Base-by-base conservation (phyloP, 2,888 invertebrate species). In the Synergus japonicus region DNA sequence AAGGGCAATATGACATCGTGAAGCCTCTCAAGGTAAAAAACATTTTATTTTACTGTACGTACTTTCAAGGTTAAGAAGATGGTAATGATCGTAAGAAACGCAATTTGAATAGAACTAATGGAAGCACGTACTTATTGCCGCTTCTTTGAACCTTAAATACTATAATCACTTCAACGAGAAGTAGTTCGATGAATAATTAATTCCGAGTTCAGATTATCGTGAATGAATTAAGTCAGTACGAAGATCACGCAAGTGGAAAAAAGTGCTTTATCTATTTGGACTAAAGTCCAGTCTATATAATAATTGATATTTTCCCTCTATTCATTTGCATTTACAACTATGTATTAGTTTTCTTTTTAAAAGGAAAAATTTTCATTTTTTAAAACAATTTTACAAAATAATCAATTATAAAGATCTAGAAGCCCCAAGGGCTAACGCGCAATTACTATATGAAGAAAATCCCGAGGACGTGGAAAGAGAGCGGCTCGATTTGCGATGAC, bases 1-100 rank as follows among this genome's bases (percentile, higher is more conserved):
- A 92, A 83, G 90, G 89, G 73, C 89, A 91, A 86, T 92, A 92
- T 87, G 92, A 92, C 83, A 88, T 91, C 81, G 90, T 92, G 79
- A 92, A 92, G 84, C 86, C 91, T 82, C 64, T 88, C 65, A 92
- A 91, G 91, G 92, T 92, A 85, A 89, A 90, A 85, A 73, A 37
- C 4, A 8, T 54, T 46, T 46, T 46, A 44, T 44, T 46, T 44
- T 18, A 29, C 12, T 22, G 15, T 15, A 15, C 29, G 15, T n/a
- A 73, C 4, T 29, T n/a, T n/a, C 54, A 73, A 54, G 69, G 49
- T 73, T n/a, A 4, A 15, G 49, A 73, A 37, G 37, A 29, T 37
- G 9, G 10, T 54, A 73, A 73, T 37, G 15, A 15, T 12, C 69
- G 15, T 22, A n/a, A 73, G 15, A 37, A 49, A 10, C 37, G n/a